Evolutionary conservation across 2,113 vertebrate genomes (phyloP).

Genomic region (Nothoprocta pentlandii): DNA sequence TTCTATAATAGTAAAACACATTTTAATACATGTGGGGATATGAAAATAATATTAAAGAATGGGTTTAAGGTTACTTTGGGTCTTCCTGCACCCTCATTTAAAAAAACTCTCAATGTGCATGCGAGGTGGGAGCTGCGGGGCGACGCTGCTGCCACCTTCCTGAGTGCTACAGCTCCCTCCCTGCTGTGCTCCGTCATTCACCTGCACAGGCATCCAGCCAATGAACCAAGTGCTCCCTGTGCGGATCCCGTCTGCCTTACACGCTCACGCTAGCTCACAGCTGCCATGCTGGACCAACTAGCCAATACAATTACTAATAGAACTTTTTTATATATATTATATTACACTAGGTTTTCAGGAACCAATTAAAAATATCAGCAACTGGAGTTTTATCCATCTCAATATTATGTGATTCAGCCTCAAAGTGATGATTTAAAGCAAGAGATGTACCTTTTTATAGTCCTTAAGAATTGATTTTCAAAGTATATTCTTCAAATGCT

Average conservation of each 20-base stretch:
- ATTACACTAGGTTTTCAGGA: neutral
- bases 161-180: neutral
- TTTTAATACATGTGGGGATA: neutral
- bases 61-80: neutral
- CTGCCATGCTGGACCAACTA: neutral
- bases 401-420: neutral
- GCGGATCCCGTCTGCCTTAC: constrained; percentile 20
- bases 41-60: neutral
- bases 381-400: neutral
- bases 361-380: constrained; percentile 16
- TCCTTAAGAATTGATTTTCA: neutral
- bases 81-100: neutral
- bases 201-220: neutral
- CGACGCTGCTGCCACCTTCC: neutral
- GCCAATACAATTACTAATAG: constrained; percentile 15
- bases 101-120: neutral
- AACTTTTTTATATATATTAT: too few relatives aligned
- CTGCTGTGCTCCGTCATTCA: neutral
- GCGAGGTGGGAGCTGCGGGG: neutral
- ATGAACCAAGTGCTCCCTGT: neutral
- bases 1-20: neutral
- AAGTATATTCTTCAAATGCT: neutral
- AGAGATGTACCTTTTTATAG: neutral
- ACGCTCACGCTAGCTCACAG: neutral
- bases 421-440: neutral